Conservation (phyloP, 2,113 vertebrate species). For the Peromyscus maniculatus region DNA sequence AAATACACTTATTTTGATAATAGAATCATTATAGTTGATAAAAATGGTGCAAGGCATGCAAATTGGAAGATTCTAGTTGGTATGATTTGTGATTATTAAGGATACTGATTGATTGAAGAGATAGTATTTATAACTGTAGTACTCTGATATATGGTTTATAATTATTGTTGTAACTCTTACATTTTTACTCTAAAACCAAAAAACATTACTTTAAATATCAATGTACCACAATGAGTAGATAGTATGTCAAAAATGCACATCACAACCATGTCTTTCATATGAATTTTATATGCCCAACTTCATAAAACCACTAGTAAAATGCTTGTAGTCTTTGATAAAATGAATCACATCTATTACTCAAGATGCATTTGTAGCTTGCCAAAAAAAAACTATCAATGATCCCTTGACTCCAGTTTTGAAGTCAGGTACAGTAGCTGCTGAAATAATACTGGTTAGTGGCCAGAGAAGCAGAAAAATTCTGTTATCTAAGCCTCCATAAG, state of each 20-base stretch:
- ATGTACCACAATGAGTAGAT: conserved; percentile 58
- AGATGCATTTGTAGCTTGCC: conserved; percentile 15
- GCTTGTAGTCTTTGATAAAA: conserved; percentile 61
- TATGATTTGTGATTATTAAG: conserved; percentile 71
- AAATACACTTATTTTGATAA: conserved; percentile 83
- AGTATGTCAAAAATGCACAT: conserved; percentile 68
- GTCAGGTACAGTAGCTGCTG: neutral
- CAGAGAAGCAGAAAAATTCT: neutral
- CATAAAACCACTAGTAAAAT: conserved; percentile 73
- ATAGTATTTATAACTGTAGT: conserved; percentile 78
- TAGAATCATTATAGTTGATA: conserved; percentile 67
- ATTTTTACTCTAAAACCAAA: conserved; percentile 62
- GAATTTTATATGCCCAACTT: conserved; percentile 69
- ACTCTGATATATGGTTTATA: conserved; percentile 82
- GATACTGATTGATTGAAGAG: conserved; percentile 80
- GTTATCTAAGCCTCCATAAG: neutral
- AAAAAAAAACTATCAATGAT: neutral
- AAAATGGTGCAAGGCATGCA: conserved; percentile 74
- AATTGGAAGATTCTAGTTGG: conserved; percentile 75
- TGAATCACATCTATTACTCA: conserved; percentile 73
- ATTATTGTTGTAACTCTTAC: conserved; percentile 70
- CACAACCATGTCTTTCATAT: conserved; percentile 41
- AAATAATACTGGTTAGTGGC: neutral
- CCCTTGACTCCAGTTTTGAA: neutral
- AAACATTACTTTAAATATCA: conserved; percentile 61